Evolutionary conservation across 2,888 invertebrate species (phyloP).

Genomic region (Dioctria rufipes): DNA sequence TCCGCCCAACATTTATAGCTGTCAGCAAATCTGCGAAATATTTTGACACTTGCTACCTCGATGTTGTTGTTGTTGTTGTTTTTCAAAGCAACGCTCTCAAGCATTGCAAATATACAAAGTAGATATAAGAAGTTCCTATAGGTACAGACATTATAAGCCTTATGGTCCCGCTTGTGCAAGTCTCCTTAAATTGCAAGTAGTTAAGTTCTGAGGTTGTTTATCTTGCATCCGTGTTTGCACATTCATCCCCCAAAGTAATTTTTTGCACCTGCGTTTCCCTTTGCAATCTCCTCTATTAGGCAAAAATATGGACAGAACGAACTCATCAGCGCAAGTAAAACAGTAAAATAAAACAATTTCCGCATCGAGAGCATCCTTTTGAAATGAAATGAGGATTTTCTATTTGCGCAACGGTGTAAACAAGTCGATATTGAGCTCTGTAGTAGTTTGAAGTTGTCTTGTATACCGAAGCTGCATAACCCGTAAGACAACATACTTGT

Average conservation of each 20-base stretch:
- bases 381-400: constrained; percentile 39
- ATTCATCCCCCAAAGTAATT: not conserved
- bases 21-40: not conserved
- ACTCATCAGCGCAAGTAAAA: constrained; percentile 30
- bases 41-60: too few species aligned
- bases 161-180: not conserved
- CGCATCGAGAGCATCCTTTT: constrained; percentile 26
- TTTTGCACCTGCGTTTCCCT: constrained; percentile 9
- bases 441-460: constrained; percentile 31
- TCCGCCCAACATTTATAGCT: not conserved
- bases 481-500: not conserved
- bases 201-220: not conserved
- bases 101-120: too few species aligned
- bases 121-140: too few species aligned
- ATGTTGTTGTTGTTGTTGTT: too few species aligned
- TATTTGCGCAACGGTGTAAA: constrained; percentile 38
- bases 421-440: constrained; percentile 37
- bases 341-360: constrained; percentile 18
- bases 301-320: not conserved
- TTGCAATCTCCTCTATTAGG: constrained; percentile 4
- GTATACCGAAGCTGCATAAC: constrained; percentile 19
- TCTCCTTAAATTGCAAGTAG: not conserved
- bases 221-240: not conserved
- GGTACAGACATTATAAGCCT: too few species aligned
- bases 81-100: too few species aligned